phyloP scores from a whole-genome alignment of 2,797 vertebrate species.

The Eutrigla gurnardus region DNA sequence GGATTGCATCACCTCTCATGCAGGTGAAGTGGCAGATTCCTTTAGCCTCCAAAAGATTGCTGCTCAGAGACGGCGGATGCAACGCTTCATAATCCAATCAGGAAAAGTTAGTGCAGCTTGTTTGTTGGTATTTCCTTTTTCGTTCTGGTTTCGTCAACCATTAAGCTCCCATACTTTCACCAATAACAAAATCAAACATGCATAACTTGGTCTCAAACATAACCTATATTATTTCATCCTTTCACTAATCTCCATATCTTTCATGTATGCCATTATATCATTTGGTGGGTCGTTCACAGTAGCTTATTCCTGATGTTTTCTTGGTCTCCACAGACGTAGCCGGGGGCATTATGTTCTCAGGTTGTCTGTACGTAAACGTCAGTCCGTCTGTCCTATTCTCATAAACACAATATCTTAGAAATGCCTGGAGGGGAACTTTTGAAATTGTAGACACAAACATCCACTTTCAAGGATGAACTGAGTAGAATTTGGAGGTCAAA shows the following conservation, averaged over 20 bases:
- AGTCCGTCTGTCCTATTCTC: neutral
- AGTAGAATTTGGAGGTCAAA: neutral
- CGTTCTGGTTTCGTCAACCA: neutral
- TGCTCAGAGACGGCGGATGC: constrained; percentile 4
- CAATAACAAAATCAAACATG: neutral
- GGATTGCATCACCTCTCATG: constrained; percentile 37
- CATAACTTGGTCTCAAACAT: neutral
- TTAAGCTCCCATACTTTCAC: neutral
- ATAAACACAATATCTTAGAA: neutral
- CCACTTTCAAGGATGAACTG: neutral
- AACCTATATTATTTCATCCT: neutral
- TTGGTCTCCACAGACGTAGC: neutral
- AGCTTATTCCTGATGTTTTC: neutral
- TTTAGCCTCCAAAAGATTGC: constrained; percentile 11
- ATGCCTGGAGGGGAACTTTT: neutral
- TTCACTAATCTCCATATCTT: neutral
- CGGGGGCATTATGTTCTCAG: neutral
- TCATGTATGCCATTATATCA: constrained; percentile 2
- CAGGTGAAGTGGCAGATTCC: constrained; percentile 13
- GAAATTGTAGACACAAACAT: neutral
- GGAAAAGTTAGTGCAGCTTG: neutral
- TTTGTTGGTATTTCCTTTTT: neutral
- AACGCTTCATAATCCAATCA: neutral
- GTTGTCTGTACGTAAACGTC: neutral
- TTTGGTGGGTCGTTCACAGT: neutral